Evolutionary conservation across 2,113 vertebrate species (phyloP).

Genomic region (Ictalurus furcatus): DNA sequence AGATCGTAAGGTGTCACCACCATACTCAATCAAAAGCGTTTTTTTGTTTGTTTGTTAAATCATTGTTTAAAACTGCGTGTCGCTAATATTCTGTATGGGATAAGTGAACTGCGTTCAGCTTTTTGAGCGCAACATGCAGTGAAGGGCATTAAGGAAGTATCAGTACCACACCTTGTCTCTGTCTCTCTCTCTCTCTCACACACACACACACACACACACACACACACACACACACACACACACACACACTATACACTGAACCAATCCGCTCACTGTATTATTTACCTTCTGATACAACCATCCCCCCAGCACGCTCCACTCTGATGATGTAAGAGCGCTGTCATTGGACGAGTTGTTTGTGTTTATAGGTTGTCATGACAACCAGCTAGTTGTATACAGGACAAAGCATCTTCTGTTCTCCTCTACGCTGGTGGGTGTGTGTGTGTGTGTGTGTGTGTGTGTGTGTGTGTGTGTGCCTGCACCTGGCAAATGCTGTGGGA

Average conservation of each 20-base stretch:
- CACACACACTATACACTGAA: conserved; percentile 7
- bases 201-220: not conserved
- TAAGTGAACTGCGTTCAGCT: not conserved
- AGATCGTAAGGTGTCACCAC: not conserved
- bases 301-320: conserved; percentile 28
- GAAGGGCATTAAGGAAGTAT: conserved; percentile 32
- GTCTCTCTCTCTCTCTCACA: no score
- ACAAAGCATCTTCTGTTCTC: conserved; percentile 66
- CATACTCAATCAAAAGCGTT: not conserved
- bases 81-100: not conserved
- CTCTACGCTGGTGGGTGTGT: not conserved
- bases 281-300: conserved; percentile 38
- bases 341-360: conserved; percentile 59
- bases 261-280: conserved; percentile 46
- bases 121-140: not conserved
- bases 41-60: no score
- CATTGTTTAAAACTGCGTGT: not conserved
- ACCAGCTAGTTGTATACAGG: conserved; percentile 44
- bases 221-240: conserved; percentile 17
- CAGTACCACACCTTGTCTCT: conserved; percentile 51
- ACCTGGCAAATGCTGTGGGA: conserved; percentile 44
- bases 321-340: conserved; percentile 47
- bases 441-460: conserved; percentile 18
- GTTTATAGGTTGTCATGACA: conserved; percentile 60
- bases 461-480: conserved; percentile 17